Evolutionary conservation across 2,797 vertebrate species (phyloP), one percentile per base, ranked within the genome.

Genomic region (Hipposideros larvatus): DNA sequence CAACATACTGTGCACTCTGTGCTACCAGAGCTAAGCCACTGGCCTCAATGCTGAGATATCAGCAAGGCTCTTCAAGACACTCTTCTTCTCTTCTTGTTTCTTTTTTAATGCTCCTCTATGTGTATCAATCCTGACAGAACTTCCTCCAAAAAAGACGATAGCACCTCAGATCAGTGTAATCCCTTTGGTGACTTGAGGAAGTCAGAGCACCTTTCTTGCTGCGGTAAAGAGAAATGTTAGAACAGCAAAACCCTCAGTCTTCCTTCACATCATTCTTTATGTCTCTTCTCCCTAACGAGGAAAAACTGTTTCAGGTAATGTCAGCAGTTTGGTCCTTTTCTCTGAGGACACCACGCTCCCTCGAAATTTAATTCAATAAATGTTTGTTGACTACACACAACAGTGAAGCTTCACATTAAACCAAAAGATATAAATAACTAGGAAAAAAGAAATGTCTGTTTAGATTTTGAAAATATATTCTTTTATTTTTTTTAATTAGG

Each of bases 361-460:
- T 70, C 53, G 82, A 91, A 84, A 63, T 95, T 82, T 51, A 89
- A 75, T 85, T 83, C 19, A 31, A 16, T 46, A 66, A 71, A 61
- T 75, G 66, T 46, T 80, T 89, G 46, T 28, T 71, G 86, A 90
- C 31, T 51, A 43, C 2, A 28, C 75, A 15, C 34, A 75, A 68
- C 21, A 73, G 37, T 43, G 24, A 94, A 37, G 31, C 43, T 96
- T 74, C 46, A 28, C 2, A 0, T 55, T 53, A 91, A 66, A 61
- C 11, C 55, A 37, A 65, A 91, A 19, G 5, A 1, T 48, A 65
- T 19, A 78, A 26, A 70, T 43, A 96, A 21, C 51, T 46, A 16
- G 41, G 26, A 7, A 11, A 24, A n/a, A 51, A 78, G 13, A 19
- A 75, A 61, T 8, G 43, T 26, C 84, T 80, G 41, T 21, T 71